phyloP scores from a whole-genome alignment of 2,797 vertebrate genomes.

The Protosalanx chinensis region DNA sequence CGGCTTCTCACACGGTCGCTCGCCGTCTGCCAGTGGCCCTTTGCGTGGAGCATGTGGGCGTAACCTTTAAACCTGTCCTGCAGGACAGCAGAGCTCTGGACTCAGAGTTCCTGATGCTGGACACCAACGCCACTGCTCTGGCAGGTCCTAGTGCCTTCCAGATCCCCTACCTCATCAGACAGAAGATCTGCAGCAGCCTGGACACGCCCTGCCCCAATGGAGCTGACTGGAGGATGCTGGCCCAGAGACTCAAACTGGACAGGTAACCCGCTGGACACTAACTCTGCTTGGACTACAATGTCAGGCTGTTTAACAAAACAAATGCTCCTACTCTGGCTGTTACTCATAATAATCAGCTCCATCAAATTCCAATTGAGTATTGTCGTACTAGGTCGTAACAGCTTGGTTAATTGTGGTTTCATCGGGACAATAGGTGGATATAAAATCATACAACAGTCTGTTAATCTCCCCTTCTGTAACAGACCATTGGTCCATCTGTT shows the following conservation, averaged over 20 bases:
- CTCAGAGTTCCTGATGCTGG: conserved; percentile 83
- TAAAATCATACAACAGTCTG: background rate
- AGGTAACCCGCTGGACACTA: conserved; percentile 70
- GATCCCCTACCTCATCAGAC: conserved; percentile 99
- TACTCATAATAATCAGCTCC: too few relatives aligned
- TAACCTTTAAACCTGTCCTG: background rate
- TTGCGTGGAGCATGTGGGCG: background rate
- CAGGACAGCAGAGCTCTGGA: conserved; percentile 90
- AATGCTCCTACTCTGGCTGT: too few relatives aligned
- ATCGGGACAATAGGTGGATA: background rate
- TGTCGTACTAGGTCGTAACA: background rate
- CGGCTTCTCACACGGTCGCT: too few relatives aligned
- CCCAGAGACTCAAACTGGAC: conserved; percentile 97
- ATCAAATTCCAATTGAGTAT: too few relatives aligned
- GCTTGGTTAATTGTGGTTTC: background rate
- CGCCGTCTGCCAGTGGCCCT: background rate
- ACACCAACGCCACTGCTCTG: conserved; percentile 88
- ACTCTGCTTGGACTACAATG: too few relatives aligned
- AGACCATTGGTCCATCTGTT: too few relatives aligned
- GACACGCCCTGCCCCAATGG: conserved; percentile 90
- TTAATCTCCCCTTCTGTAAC: too few relatives aligned
- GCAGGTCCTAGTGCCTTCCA: conserved; percentile 99
- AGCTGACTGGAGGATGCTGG: conserved; percentile 94
- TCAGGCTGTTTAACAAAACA: too few relatives aligned
- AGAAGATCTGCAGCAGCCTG: conserved; percentile 99